Conservation (phyloP, 2,113 vertebrate genomes). For the Chroicocephalus ridibundus region DNA sequence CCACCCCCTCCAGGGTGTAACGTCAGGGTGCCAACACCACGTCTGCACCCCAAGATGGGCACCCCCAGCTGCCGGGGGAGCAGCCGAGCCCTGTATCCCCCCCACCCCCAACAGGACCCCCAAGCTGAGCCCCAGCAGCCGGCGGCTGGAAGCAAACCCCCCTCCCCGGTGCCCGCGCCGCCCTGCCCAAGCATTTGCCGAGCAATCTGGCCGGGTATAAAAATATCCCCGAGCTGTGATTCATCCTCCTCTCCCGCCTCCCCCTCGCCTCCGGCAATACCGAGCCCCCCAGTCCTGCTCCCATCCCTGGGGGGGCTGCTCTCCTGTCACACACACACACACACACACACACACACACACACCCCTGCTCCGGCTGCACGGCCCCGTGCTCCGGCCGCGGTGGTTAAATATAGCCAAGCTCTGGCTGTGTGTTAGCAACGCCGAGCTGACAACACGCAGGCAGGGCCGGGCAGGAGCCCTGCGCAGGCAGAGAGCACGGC, state of each 20-base stretch:
- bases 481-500: too few species aligned
- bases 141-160: not conserved
- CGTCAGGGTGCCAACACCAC: not conserved
- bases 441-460: not conserved
- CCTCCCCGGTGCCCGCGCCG: not conserved
- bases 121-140: not conserved
- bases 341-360: too few species aligned
- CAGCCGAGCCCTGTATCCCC: not conserved
- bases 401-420: not conserved
- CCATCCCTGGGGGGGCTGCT: not conserved
- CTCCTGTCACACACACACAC: too few species aligned
- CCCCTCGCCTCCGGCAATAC: not conserved
- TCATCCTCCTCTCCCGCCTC: not conserved
- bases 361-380: not conserved
- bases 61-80: not conserved
- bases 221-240: conserved; percentile 22
- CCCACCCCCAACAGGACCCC: not conserved
- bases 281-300: not conserved
- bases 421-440: not conserved
- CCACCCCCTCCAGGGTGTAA: not conserved
- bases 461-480: not conserved
- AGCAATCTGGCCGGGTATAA: not conserved
- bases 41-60: not conserved
- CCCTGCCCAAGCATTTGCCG: not conserved
- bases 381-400: not conserved